Base-by-base conservation (phyloP, 2,888 invertebrate species). In the Caenorhabditis zanzibari region DNA sequence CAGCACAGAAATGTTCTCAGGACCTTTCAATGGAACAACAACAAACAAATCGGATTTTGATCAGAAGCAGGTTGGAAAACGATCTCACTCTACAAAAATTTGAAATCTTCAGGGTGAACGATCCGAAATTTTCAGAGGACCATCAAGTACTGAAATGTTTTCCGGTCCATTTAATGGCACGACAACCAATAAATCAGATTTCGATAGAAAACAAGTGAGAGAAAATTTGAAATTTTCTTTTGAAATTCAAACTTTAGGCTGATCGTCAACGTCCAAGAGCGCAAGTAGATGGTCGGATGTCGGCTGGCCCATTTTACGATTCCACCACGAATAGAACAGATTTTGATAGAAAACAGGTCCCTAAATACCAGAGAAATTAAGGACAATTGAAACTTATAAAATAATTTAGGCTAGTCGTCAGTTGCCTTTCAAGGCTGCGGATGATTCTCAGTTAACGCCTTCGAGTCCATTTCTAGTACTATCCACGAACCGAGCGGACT, bases 261-360 rank as follows among this genome's bases (percentile, higher is more conserved):
- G 68, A 68, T 54, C 68, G 68, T 19, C 68, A 68, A 26, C 71
- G 44, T 44, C 71, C 71, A 58, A 41, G 71, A 22, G 81, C 41
- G 35, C 28, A 12, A 28, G 12, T 32, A 32, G 24, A 44, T 32
- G 54, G 54, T 7, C 52, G 68, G 1, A 7, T 54, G n/a, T 68
- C 68, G 35, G 68, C 68, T 54, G 83, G 83, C 7, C 72, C 76
- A n/a, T 83, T 83, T 61, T 58, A 66, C 56, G 83, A 80, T 47
- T n/a, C 69, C 0, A 72, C 83, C 12, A 83, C 83, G 12, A 69
- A 75, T 32, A 58, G 76, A 28, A 58, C 75, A 2, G 81, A 81
- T 75, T 84, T 63, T 24, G 54, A 75, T n/a, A 49, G 49, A 16
- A 84, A 76, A 68, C 58, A 77, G 77, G 81, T 69, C 26, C n/a